Percentiles rank a stretch among this genome's conserved stretches.
Evolutionary conservation across 2,888 invertebrate species (phyloP).

Genomic region (Agrypnus murinus): DNA sequence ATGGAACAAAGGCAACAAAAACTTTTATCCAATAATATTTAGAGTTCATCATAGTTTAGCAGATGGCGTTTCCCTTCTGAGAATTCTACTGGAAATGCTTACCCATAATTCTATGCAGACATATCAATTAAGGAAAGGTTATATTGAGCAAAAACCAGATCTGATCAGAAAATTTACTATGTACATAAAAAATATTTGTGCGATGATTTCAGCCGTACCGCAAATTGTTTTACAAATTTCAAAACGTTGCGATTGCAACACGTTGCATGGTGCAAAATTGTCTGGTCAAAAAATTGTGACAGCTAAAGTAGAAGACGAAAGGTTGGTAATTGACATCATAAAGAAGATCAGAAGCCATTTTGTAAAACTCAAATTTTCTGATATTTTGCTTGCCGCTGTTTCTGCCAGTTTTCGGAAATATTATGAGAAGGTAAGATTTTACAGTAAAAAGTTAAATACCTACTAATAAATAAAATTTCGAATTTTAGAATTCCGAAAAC

Average conservation of each 20-base stretch:
- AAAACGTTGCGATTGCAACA: background rate
- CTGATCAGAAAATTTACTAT: too few relatives aligned
- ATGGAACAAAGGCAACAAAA: slow-evolving; percentile 45
- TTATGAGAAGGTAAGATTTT: slow-evolving; percentile 18
- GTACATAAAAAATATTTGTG: too few relatives aligned
- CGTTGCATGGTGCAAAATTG: slow-evolving; percentile 14
- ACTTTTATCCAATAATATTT: slow-evolving; percentile 70
- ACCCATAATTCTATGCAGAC: background rate
- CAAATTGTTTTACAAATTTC: slow-evolving; percentile 65
- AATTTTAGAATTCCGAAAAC: background rate
- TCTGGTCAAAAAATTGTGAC: slow-evolving; percentile 14
- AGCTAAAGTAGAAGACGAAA: slow-evolving; percentile 1
- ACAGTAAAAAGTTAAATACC: background rate
- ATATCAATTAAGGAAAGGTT: too few relatives aligned
- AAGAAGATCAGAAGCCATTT: slow-evolving; percentile 1
- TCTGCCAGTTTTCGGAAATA: slow-evolving; percentile 26
- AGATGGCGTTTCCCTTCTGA: slow-evolving; percentile 73
- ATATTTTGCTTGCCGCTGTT: slow-evolving; percentile 18
- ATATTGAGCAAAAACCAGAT: too few relatives aligned
- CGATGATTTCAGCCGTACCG: slow-evolving; percentile 53
- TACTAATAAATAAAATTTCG: background rate
- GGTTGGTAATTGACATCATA: background rate
- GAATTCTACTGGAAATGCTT: slow-evolving; percentile 65
- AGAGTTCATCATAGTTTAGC: slow-evolving; percentile 75
- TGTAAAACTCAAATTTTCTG: slow-evolving; percentile 6